phyloP scores from a whole-genome alignment of 1,140 invertebrate species.

The Glossosoma conforme region DNA sequence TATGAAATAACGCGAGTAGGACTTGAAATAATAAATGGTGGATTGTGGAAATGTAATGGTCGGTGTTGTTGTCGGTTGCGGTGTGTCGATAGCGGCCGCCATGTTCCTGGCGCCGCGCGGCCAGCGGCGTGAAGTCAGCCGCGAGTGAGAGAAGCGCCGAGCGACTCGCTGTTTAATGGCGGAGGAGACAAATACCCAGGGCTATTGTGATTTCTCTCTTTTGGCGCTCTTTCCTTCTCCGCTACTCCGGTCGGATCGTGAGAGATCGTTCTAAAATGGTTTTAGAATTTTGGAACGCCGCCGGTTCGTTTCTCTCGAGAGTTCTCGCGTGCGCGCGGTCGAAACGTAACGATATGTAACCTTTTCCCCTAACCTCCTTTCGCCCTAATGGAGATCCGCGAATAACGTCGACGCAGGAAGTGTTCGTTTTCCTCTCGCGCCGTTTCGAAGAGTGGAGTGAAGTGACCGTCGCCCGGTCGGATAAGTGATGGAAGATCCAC shows the following conservation, averaged over 20 bases:
- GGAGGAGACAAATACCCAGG: conserved; percentile 51
- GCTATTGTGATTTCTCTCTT: conserved; percentile 43
- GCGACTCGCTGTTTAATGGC: conserved; percentile 43
- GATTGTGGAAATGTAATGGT: too few species aligned
- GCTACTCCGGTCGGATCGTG: conserved; percentile 6
- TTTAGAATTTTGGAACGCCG: conserved; percentile 14
- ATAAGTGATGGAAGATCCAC: conserved; percentile 51
- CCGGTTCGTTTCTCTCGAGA: conserved; percentile 9
- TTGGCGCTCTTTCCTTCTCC: conserved; percentile 16
- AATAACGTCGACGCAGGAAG: conserved; percentile 57
- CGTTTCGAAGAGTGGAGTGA: conserved; percentile 44
- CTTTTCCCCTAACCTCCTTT: conserved; percentile 64
- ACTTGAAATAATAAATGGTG: too few species aligned
- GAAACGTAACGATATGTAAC: conserved; percentile 54
- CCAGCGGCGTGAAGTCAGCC: conserved; percentile 17
- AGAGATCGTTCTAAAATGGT: conserved; percentile 21
- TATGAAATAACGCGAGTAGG: too few species aligned
- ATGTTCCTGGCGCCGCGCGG: neutral
- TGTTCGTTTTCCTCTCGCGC: conserved; percentile 55
- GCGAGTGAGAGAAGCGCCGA: conserved; percentile 38
- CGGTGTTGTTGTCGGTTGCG: too few species aligned
- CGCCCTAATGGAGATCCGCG: conserved; percentile 62
- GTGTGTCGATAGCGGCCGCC: too few species aligned
- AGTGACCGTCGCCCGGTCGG: conserved; percentile 49
- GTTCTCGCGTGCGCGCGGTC: conserved; percentile 38